Evolutionary conservation across 2,113 vertebrate genomes (phyloP).

Genomic region (Corydoras sp.): DNA sequence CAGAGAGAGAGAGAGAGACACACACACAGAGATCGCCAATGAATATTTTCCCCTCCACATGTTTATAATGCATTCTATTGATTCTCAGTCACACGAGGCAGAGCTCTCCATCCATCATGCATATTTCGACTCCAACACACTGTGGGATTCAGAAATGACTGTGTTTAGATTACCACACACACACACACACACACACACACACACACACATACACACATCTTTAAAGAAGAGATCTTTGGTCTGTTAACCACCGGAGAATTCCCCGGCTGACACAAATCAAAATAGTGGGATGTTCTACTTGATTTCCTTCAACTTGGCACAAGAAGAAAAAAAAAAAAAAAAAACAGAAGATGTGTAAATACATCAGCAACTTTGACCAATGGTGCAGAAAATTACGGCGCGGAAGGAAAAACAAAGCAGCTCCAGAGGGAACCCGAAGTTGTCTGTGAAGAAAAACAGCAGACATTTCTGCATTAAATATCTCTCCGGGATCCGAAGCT

Average conservation of each 20-base stretch:
- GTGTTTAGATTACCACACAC: slow-evolving; percentile 19
- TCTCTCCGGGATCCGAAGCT: neutral
- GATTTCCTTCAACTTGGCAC: slow-evolving; percentile 48
- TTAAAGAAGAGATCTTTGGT: slow-evolving; percentile 24
- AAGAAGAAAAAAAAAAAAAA: neutral
- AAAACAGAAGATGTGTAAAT: slow-evolving; percentile 42
- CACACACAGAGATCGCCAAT: slow-evolving; percentile 6
- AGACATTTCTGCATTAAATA: slow-evolving; percentile 15
- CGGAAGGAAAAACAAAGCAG: slow-evolving; percentile 23
- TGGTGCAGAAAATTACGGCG: slow-evolving; percentile 47
- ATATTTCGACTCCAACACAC: slow-evolving; percentile 23
- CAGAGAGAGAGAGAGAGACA: slow-evolving; percentile 1
- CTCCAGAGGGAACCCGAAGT: slow-evolving; percentile 13
- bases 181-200: slow-evolving; percentile 19
- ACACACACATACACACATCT: neutral
- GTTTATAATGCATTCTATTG: slow-evolving; percentile 41
- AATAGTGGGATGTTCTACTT: slow-evolving; percentile 48
- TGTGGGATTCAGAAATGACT: slow-evolving; percentile 10
- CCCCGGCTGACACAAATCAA: slow-evolving; percentile 51
- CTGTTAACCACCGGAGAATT: slow-evolving; percentile 33
- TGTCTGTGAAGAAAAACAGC: slow-evolving; percentile 36
- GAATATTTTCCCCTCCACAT: slow-evolving; percentile 26
- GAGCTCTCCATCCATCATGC: slow-evolving; percentile 31
- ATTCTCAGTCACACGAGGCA: slow-evolving; percentile 32
- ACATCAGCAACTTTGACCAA: slow-evolving; percentile 47